Conservation (phyloP, 2,888 invertebrate genomes). For the Anodontia alba region DNA sequence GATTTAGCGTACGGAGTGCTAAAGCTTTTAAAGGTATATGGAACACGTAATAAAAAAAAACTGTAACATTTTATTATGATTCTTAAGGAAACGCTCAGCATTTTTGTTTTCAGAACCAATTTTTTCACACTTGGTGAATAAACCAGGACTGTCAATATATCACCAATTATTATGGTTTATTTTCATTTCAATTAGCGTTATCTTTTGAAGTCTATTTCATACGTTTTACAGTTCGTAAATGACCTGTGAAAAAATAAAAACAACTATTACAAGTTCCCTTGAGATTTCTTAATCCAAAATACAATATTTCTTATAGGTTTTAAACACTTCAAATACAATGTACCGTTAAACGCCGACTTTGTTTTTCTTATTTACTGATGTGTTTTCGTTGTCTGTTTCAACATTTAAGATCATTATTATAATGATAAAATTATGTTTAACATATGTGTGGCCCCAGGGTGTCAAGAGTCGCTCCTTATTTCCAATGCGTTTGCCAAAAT, state of each 20-base stretch:
- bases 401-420: background rate
- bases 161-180: background rate
- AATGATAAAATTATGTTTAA: slow-evolving; percentile 23
- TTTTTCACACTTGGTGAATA: background rate
- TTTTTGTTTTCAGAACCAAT: too few species aligned
- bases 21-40: too few species aligned
- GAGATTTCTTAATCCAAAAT: background rate
- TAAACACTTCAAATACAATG: slow-evolving; percentile 11
- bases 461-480: slow-evolving; percentile 4
- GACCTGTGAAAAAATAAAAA: slow-evolving; percentile 3
- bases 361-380: slow-evolving; percentile 6
- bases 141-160: background rate
- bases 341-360: slow-evolving; percentile 9
- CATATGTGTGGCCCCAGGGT: slow-evolving; percentile 19
- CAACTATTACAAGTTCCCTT: background rate
- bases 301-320: slow-evolving; percentile 13
- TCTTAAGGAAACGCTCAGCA: too few species aligned
- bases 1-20: too few species aligned
- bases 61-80: too few species aligned
- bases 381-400: background rate
- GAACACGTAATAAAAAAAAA: too few species aligned
- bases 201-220: background rate
- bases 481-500: background rate
- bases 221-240: background rate
- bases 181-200: background rate